phyloP scores from a whole-genome alignment of 2,797 vertebrate genomes.

The Tragelaphus oryx region DNA sequence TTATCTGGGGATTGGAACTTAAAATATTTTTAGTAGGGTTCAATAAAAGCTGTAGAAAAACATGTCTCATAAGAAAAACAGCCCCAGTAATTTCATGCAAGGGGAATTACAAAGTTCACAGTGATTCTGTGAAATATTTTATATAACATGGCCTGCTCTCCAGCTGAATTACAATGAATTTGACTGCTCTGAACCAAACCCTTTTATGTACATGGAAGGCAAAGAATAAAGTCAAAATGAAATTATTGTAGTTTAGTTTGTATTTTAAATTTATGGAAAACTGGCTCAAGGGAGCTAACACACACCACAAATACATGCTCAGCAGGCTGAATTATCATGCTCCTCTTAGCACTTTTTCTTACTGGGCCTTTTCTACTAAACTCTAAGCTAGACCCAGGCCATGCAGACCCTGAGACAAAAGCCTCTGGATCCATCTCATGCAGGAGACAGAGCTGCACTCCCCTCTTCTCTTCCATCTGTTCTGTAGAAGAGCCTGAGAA shows the following conservation, averaged over 20 bases:
- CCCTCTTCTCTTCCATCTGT: background rate
- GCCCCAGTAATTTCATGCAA: background rate
- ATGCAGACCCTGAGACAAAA: background rate
- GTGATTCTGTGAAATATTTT: background rate
- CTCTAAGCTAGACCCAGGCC: background rate
- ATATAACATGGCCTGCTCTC: background rate
- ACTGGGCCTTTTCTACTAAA: background rate
- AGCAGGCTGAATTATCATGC: background rate
- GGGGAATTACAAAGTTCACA: background rate
- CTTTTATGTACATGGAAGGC: background rate
- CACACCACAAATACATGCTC: background rate
- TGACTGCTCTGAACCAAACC: constrained; percentile 5
- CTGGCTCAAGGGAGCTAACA: background rate
- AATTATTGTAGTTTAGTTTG: background rate
- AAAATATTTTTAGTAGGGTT: background rate
- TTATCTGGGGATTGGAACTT: background rate
- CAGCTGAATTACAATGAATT: background rate
- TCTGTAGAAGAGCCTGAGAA: background rate
- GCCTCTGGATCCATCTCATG: background rate
- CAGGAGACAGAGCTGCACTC: background rate
- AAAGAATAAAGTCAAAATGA: constrained; percentile 32
- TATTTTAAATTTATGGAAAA: constrained; percentile 32
- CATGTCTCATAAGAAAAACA: background rate
- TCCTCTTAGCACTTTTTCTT: background rate
- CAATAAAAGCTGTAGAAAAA: constrained; percentile 33